Evolutionary conservation across 2,113 vertebrate genomes (phyloP).

Genomic region (Saccopteryx bilineata): DNA sequence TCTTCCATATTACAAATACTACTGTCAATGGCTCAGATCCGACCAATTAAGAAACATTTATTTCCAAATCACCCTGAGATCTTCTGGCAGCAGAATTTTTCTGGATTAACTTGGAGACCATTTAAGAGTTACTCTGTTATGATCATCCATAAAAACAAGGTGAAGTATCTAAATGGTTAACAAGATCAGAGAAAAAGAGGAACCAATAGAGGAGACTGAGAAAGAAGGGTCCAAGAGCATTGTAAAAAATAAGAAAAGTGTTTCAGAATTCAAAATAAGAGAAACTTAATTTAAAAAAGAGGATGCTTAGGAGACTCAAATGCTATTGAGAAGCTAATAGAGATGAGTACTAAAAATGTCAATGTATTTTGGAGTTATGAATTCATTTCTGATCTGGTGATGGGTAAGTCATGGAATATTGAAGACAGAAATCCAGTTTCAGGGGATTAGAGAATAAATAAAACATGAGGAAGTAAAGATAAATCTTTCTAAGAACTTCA

Average conservation of each 20-base stretch:
- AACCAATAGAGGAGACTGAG: neutral
- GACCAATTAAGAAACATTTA: neutral
- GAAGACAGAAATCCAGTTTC: neutral
- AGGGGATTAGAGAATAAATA: neutral
- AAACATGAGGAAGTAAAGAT: neutral
- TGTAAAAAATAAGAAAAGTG: neutral
- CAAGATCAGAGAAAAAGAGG: neutral
- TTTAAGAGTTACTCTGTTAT: neutral
- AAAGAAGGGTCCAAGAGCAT: neutral
- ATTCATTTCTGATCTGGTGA: neutral
- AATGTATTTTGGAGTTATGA: neutral
- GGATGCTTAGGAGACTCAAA: neutral
- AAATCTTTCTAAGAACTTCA: neutral
- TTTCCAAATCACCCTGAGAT: neutral
- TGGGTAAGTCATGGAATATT: neutral
- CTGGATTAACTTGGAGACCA: neutral
- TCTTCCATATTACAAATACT: neutral
- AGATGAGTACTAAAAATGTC: neutral
- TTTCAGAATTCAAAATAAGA: neutral
- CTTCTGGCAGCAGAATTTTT: neutral
- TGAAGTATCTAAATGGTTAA: neutral
- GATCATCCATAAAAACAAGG: neutral
- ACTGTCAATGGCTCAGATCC: neutral
- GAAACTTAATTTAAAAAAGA: neutral
- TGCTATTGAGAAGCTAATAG: neutral